phyloP scores from a whole-genome alignment of 2,113 vertebrate genomes.

The Bagarius yarrelli region DNA sequence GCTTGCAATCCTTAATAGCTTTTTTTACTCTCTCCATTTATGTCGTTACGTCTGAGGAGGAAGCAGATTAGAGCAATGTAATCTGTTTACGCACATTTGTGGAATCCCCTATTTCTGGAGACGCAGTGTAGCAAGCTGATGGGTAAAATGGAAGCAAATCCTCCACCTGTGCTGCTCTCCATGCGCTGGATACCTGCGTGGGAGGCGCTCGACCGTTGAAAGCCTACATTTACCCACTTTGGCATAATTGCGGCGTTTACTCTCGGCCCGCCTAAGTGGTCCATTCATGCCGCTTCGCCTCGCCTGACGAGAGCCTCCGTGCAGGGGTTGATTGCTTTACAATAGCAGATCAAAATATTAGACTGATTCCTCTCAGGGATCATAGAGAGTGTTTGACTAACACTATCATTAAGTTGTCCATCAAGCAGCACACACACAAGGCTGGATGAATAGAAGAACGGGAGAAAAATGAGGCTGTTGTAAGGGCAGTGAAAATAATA shows the following conservation, averaged over 20 bases:
- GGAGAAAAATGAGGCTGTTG: background rate
- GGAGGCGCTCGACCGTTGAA: conserved; percentile 65
- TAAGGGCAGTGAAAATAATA: conserved; percentile 1
- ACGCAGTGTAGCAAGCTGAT: conserved; percentile 4
- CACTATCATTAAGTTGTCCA: conserved; percentile 58
- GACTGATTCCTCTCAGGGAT: conserved; percentile 56
- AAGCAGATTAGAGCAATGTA: conserved; percentile 28
- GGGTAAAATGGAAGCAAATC: conserved; percentile 48
- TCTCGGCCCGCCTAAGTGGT: conserved; percentile 66
- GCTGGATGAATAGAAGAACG: conserved; percentile 38
- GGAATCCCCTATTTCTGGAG: conserved; percentile 28
- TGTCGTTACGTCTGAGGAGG: background rate
- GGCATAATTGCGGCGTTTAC: conserved; percentile 69
- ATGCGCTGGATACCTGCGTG: conserved; percentile 61
- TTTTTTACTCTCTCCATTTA: conserved; percentile 15
- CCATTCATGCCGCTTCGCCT: conserved; percentile 65
- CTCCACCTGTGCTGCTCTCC: conserved; percentile 59
- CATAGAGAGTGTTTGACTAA: conserved; percentile 58
- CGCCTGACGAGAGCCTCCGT: conserved; percentile 60
- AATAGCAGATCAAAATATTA: conserved; percentile 64
- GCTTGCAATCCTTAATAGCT: background rate
- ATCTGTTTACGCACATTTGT: conserved; percentile 31
- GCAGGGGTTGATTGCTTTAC: conserved; percentile 63
- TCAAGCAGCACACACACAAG: conserved; percentile 39
- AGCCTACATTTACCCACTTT: conserved; percentile 73